Percentiles rank a stretch among this genome's conserved stretches.
These are phyloP conservation scores for Triplophysa tibetana DNA, from an alignment of 2,113 vertebrate genomes.

Conservation along the genomic window DNA sequence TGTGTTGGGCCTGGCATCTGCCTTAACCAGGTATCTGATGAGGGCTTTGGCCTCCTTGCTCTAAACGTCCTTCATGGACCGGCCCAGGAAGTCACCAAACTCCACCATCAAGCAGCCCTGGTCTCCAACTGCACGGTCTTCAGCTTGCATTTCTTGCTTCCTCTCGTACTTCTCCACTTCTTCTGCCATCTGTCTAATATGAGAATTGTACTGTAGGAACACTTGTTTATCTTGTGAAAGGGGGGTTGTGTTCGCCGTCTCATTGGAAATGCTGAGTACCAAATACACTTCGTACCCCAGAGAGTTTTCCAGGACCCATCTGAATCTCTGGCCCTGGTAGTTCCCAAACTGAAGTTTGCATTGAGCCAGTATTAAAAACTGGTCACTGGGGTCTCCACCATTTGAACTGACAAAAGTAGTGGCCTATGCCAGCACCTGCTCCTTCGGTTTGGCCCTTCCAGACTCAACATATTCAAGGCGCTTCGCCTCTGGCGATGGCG, in stretches of 20 bases:
- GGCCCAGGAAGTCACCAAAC: slow-evolving; percentile 13
- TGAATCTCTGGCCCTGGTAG: background rate
- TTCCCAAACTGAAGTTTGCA: slow-evolving; percentile 15
- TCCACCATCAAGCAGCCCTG: slow-evolving; percentile 30
- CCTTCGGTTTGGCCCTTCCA: background rate
- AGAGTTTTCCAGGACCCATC: slow-evolving; percentile 16
- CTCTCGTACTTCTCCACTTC: slow-evolving; percentile 11
- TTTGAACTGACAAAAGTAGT: no score
- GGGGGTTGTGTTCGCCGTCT: background rate
- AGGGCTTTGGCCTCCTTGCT: slow-evolving; percentile 25
- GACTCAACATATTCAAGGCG: background rate
- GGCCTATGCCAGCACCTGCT: slow-evolving; percentile 3
- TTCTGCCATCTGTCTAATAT: slow-evolving; percentile 8
- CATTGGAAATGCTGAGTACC: slow-evolving; percentile 4
- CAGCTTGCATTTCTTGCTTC: slow-evolving; percentile 23
- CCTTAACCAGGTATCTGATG: slow-evolving; percentile 19
- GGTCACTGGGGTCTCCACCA: no score
- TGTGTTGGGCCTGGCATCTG: slow-evolving; percentile 8
- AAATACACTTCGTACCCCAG: slow-evolving; percentile 7
- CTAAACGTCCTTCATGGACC: slow-evolving; percentile 20
- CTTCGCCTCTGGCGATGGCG: slow-evolving; percentile 10
- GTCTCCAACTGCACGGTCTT: slow-evolving; percentile 11
- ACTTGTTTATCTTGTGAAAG: slow-evolving; percentile 17
- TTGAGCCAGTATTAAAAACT: no score
- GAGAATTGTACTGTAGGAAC: slow-evolving; percentile 17